Percentiles rank a stretch among this genome's conserved stretches.
These are phyloP conservation scores for Mionectes olivaceus DNA, from an alignment of 2,797 vertebrate genomes.

Conservation along the genomic window DNA sequence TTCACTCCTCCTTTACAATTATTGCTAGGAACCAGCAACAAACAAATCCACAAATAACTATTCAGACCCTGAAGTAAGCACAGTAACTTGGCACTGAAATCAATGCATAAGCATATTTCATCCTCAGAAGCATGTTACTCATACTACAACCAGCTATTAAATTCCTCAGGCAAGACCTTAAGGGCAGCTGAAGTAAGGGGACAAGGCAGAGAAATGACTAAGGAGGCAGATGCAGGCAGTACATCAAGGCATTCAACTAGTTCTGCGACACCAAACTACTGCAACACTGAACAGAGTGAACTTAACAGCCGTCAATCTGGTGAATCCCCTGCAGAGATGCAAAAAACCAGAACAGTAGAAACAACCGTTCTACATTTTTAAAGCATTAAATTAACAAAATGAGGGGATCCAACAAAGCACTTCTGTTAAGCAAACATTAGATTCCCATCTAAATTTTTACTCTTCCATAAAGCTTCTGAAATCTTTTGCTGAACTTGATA, in stretches of 20 bases:
- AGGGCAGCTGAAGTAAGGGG: not conserved
- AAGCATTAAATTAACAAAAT: constrained; percentile 46
- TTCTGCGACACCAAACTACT: not conserved
- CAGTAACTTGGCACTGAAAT: not conserved
- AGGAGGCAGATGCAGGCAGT: not conserved
- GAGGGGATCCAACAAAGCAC: constrained; percentile 8
- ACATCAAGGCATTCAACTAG: not conserved
- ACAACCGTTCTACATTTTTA: constrained; percentile 39
- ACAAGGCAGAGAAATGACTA: not conserved
- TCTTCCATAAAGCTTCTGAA: constrained; percentile 50
- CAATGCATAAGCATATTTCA: not conserved
- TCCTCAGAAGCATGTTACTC: not conserved
- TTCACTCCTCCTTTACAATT: not conserved
- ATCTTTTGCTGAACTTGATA: constrained; percentile 32
- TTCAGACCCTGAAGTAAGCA: not conserved
- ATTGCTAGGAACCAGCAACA: not conserved
- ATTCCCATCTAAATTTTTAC: constrained; percentile 43
- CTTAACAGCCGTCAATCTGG: not conserved
- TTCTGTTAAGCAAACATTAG: constrained; percentile 8
- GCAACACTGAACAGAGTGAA: not conserved
- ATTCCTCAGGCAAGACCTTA: not conserved
- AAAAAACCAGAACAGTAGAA: not conserved
- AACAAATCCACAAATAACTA: not conserved
- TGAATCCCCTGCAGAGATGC: not conserved
- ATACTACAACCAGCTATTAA: not conserved